phyloP scores from a whole-genome alignment of 2,888 invertebrate species.

The Coleophora deauratella region DNA sequence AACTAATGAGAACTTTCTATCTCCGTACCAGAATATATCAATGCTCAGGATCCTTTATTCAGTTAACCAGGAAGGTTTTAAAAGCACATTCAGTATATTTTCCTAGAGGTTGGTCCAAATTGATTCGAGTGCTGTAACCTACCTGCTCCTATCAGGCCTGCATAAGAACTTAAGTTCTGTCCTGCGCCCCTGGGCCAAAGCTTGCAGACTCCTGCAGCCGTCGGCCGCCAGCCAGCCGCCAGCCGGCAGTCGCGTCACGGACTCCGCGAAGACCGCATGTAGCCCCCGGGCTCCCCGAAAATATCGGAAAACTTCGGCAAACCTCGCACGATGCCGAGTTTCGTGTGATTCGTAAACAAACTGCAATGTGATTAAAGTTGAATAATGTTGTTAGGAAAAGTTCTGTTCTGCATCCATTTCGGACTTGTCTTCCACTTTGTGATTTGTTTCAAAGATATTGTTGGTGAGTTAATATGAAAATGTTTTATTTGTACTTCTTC shows the following conservation, averaged over 20 bases:
- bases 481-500: too few relatives aligned
- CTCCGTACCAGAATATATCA: too few relatives aligned
- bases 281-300: conserved; percentile 33
- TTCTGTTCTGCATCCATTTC: conserved; percentile 67
- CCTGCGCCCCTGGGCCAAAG: conserved; percentile 14
- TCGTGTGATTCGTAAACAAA: too few relatives aligned
- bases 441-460: conserved; percentile 68
- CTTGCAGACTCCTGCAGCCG: too few relatives aligned
- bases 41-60: too few relatives aligned
- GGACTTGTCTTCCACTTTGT: conserved; percentile 72
- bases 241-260: conserved; percentile 41
- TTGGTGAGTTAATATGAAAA: conserved; percentile 54
- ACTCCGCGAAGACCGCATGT: conserved; percentile 41
- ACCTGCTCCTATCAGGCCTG: too few relatives aligned
- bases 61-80: too few relatives aligned
- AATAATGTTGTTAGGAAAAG: conserved; percentile 68
- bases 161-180: neutral
- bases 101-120: too few relatives aligned
- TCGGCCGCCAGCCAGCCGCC: too few relatives aligned
- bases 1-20: too few relatives aligned
- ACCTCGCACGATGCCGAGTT: conserved; percentile 20
- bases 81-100: too few relatives aligned
- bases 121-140: too few relatives aligned
- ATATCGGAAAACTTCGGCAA: conserved; percentile 40
- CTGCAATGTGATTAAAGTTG: conserved; percentile 29